phyloP scores from a whole-genome alignment of 2,888 invertebrate genomes.

The Neoitamus cyanurus region DNA sequence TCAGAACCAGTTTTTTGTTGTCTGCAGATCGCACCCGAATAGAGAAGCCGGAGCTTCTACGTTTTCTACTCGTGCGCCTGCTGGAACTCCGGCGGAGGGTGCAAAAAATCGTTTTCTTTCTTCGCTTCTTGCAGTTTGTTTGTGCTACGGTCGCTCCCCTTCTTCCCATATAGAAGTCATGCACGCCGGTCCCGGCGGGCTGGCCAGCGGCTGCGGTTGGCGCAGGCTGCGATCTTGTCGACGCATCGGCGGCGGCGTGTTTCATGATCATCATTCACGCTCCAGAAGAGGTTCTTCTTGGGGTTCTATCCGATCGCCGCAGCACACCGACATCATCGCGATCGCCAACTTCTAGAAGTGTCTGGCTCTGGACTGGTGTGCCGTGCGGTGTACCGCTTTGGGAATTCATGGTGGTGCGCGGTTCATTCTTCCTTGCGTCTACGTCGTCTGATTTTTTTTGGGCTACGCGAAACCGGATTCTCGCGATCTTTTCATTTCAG shows the following conservation, averaged over 20 bases:
- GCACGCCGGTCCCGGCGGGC: background rate
- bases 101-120: slow-evolving; percentile 35
- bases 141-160: slow-evolving; percentile 30
- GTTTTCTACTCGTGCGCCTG: background rate
- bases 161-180: slow-evolving; percentile 2
- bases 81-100: slow-evolving; percentile 8
- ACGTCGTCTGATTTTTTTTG: background rate
- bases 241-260: background rate
- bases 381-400: background rate
- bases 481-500: slow-evolving; percentile 2
- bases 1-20: slow-evolving; percentile 36
- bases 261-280: slow-evolving; percentile 28
- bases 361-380: background rate
- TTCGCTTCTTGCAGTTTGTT: slow-evolving; percentile 4
- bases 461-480: slow-evolving; percentile 12
- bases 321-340: background rate
- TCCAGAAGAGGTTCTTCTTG: slow-evolving; percentile 22
- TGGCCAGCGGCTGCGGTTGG: background rate
- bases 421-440: background rate
- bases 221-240: background rate
- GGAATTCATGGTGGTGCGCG: background rate
- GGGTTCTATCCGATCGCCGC: background rate
- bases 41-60: background rate
- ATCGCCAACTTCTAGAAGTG: slow-evolving; percentile 27
- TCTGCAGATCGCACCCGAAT: background rate